phyloP scores from a whole-genome alignment of 1,140 invertebrate species.

The Theocolax elegans region DNA sequence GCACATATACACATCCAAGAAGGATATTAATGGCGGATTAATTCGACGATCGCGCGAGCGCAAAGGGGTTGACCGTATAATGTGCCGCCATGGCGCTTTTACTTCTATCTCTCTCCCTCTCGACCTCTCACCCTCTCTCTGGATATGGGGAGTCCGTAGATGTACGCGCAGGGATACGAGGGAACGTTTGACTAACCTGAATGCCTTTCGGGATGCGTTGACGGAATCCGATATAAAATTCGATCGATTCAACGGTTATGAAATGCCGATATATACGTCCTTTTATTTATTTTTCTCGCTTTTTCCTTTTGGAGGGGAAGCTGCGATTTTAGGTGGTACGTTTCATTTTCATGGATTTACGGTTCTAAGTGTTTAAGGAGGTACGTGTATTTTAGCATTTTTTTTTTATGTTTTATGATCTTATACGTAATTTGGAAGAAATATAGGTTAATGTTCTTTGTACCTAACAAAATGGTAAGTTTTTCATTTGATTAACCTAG shows the following conservation, averaged over 20 bases:
- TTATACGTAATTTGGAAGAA: no score
- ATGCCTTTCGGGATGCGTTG: conserved; percentile 34
- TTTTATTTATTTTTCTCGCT: no score
- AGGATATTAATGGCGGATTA: conserved; percentile 67
- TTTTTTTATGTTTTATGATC: no score
- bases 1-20: conserved; percentile 33
- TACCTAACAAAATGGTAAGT: no score
- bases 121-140: no score
- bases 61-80: conserved; percentile 11
- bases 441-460: no score
- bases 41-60: conserved; percentile 58
- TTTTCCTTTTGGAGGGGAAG: background rate
- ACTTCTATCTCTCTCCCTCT: no score
- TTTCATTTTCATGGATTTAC: no score
- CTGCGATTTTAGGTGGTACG: background rate
- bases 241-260: conserved; percentile 16
- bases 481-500: no score
- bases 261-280: no score
- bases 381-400: no score
- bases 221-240: conserved; percentile 31
- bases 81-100: conserved; percentile 8
- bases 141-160: background rate
- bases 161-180: background rate
- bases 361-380: no score
- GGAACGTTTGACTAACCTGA: conserved; percentile 15